Evolutionary conservation across 2,797 vertebrate species (phyloP), one percentile per base, ranked within the genome.

Genomic region (Mastacembelus armatus): DNA sequence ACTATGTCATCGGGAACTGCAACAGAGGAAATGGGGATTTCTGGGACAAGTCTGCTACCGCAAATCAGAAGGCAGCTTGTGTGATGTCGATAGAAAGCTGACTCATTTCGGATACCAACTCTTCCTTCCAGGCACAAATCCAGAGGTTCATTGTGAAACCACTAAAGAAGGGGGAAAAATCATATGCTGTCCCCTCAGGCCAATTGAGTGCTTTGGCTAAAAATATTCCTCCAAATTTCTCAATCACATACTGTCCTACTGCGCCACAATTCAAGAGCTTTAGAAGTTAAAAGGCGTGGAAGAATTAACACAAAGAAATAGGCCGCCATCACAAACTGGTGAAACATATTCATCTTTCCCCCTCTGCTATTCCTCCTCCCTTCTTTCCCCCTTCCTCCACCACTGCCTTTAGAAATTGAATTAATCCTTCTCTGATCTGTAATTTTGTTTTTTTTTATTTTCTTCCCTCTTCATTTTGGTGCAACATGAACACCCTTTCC

Each of bases 351-450:
- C 36, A 0, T 15, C 56, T 11, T 15, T 16, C 26, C 33, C 21
- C 33, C 6, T 8, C 38, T 42, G 29, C 58, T 62, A 48, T 66
- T 63, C 30, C 60, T 35, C 39, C 40, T 36, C 35, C 38, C 19
- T 32, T 27, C 36, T 29, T 27, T 15, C 22, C 45, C 27, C 44
- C 36, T 42, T 62, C 62, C 66, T 66, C 68, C 65, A 51, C 30
- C 9, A 22, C 62, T 40, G 80, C 84, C 65, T 82, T 81, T 65
- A 85, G 84, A 84, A 84, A 81, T 76, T 56, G 86, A 90, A 92
- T 92, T 86, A 93, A 94, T 92, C 88, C 89, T 49, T 80, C 64
- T 89, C 81, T 90, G 88, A 92, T 92, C 69, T 78, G 56, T 82
- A 83, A 85, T 89, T 91, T 85, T 57, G 70, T 66, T 83, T 83